phyloP scores from a whole-genome alignment of 35 echinoderm and acorn worm species.

The Heliocidaris erythrogramma region DNA sequence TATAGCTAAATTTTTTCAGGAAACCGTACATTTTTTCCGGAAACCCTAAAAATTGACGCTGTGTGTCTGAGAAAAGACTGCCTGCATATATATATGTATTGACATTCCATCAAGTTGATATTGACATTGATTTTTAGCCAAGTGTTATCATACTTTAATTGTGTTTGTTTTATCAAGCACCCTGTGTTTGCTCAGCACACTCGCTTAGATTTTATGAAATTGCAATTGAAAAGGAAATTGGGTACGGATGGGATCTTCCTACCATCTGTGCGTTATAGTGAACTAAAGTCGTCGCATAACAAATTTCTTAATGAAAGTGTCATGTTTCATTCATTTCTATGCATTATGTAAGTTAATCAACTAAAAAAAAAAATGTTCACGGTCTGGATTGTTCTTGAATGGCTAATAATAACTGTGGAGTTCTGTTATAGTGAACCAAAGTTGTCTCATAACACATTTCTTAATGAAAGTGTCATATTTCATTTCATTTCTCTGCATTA shows the following conservation, averaged over 20 bases:
- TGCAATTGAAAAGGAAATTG: constrained; percentile 29
- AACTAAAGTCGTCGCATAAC: neutral
- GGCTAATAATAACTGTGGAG: no score
- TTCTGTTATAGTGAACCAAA: no score
- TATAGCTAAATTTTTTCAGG: neutral
- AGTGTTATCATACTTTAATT: constrained; percentile 53
- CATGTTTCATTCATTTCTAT: neutral
- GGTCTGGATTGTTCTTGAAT: no score
- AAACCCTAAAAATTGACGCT: neutral
- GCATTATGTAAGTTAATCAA: neutral
- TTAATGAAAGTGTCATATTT: no score
- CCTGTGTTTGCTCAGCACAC: neutral
- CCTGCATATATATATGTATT: neutral
- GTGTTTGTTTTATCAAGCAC: constrained; percentile 44
- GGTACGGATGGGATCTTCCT: neutral
- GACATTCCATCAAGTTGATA: constrained; percentile 36
- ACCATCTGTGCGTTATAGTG: neutral
- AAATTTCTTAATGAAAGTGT: neutral
- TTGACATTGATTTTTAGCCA: constrained; percentile 42
- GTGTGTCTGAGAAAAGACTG: neutral
- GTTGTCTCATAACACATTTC: no score
- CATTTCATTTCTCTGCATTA: neutral
- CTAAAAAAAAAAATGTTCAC: no score
- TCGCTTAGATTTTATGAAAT: constrained; percentile 21
- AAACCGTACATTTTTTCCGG: neutral